These are phyloP conservation scores for Fulica atra DNA, from an alignment of 2,113 vertebrate genomes.

Conservation along the genomic window DNA sequence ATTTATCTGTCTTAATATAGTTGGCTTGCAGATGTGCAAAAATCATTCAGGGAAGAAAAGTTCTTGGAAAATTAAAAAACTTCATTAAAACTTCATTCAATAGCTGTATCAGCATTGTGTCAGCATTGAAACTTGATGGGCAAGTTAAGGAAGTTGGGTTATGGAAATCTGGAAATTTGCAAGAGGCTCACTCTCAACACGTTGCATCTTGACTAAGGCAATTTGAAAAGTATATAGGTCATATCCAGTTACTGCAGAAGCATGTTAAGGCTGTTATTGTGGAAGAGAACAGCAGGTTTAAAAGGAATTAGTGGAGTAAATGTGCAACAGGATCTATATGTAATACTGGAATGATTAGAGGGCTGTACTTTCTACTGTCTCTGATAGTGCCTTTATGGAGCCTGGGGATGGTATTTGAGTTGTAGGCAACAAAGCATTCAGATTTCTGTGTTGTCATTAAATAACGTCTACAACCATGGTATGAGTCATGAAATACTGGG, in stretches of 20 bases:
- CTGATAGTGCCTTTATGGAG: background rate
- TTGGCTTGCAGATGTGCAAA: background rate
- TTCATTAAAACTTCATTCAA: background rate
- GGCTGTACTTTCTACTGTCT: background rate
- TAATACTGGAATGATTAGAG: background rate
- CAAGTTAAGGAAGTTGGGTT: background rate
- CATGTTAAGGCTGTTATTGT: background rate
- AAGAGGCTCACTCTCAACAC: background rate
- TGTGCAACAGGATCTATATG: background rate
- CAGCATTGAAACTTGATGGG: fast-evolving
- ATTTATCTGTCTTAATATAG: background rate
- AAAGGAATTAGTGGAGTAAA: background rate
- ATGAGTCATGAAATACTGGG: background rate
- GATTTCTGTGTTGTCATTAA: background rate
- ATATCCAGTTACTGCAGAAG: background rate
- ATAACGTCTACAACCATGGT: background rate
- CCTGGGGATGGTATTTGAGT: background rate
- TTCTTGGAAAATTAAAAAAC: background rate
- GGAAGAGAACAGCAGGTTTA: background rate
- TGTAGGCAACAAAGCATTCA: background rate
- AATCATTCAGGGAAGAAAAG: background rate
- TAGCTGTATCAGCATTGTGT: background rate
- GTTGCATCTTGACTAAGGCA: background rate
- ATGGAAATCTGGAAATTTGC: background rate
- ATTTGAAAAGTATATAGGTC: background rate